Evolutionary conservation across 2,888 invertebrate species (phyloP), one percentile per base, ranked within the genome.

Genomic region (Elysia crispata): DNA sequence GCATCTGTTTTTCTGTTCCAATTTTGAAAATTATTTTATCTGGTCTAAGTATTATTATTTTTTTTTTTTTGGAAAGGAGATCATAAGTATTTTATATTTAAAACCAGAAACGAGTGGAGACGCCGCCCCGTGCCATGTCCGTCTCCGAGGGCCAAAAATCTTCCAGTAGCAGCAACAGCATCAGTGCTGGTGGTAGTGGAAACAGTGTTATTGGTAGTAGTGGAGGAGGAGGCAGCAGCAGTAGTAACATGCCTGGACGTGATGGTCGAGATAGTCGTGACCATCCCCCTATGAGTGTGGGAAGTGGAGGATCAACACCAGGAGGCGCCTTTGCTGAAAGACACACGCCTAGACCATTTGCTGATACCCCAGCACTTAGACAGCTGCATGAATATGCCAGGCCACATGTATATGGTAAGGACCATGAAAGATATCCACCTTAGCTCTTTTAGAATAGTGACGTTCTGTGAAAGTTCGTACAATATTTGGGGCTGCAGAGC

Each of bases 381-480:
- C 97, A 98, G 91, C 93, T 98, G 15, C 93, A 93, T 95, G 98
- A 98, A 91, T 98, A 98, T 91, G 97, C 97, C 11, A 94, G 98
- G 85, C 98, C 98, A 0, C 98, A 98, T 91, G 96, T 86, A 13
- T 76, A 88, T 77, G 88, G 89, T 88, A 85, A 72, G 83, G 77
- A 13, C n/a, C n/a, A n/a, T n/a, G n/a, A n/a, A n/a, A n/a, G n/a
- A n/a, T n/a, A n/a, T n/a, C n/a, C n/a, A n/a, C n/a, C n/a, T n/a
- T n/a, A n/a, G n/a, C n/a, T n/a, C n/a, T n/a, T n/a, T n/a, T n/a
- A n/a, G n/a, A n/a, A n/a, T n/a, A n/a, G n/a, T n/a, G n/a, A n/a
- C n/a, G n/a, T n/a, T n/a, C n/a, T n/a, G n/a, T n/a, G n/a, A n/a
- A n/a, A n/a, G n/a, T n/a, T n/a, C n/a, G n/a, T n/a, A n/a, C n/a